Evolutionary conservation across 2,797 vertebrate genomes (phyloP).

Genomic region (Esox masquinongy): DNA sequence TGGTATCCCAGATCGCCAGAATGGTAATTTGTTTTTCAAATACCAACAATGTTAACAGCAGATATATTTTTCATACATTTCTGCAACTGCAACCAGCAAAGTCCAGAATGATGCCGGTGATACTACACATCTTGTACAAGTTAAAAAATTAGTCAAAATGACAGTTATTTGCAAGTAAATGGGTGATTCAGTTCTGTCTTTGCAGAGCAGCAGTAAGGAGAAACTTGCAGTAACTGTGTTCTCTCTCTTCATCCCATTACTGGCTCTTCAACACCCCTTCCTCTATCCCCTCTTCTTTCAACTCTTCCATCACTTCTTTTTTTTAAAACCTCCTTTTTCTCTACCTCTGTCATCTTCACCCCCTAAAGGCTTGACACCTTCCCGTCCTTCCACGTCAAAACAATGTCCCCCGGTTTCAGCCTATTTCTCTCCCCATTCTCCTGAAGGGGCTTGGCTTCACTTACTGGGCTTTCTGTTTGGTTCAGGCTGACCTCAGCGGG

Average conservation of each 20-base stretch:
- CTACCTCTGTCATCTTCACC: constrained; percentile 13
- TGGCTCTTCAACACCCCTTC: not conserved
- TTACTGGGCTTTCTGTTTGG: not conserved
- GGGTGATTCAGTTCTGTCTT: not conserved
- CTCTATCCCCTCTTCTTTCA: not conserved
- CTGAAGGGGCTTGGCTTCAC: not conserved
- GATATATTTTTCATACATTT: not conserved
- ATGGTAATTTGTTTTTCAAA: not conserved
- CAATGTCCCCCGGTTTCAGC: constrained; percentile 60
- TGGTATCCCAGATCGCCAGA: not conserved
- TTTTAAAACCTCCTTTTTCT: not conserved
- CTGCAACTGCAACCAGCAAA: not conserved
- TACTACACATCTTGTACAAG: not conserved
- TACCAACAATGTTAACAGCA: not conserved
- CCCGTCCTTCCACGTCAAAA: constrained; percentile 79
- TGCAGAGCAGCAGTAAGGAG: not conserved
- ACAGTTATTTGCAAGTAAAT: not conserved
- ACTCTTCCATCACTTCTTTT: not conserved
- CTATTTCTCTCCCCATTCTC: constrained; percentile 33
- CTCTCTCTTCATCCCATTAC: constrained; percentile 3
- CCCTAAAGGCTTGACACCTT: constrained; percentile 69
- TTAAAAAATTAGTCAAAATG: not conserved
- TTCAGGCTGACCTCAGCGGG: constrained; percentile 11
- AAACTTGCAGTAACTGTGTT: not conserved
- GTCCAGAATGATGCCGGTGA: not conserved